Conservation (phyloP, 2,113 vertebrate species). For the Oncorhynchus kisutch region DNA sequence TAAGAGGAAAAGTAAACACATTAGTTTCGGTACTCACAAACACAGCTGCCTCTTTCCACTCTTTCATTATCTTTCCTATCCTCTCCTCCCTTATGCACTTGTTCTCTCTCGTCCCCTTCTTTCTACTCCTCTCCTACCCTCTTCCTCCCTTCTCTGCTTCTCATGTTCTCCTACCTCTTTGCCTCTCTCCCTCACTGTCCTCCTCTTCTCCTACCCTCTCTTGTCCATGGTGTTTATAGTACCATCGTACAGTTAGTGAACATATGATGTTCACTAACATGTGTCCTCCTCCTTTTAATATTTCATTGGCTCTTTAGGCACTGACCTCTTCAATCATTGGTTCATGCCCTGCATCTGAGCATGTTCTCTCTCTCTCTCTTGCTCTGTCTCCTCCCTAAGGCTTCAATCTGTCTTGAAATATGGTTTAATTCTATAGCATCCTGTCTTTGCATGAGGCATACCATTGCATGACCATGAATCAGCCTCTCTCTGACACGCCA, state of each 20-base stretch:
- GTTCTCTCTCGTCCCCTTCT: neutral
- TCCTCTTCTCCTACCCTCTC: neutral
- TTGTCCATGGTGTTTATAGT: neutral
- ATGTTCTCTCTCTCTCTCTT: neutral
- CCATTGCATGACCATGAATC: neutral
- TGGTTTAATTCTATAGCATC: conserved; percentile 20
- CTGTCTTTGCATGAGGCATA: conserved; percentile 11
- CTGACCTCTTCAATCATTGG: conserved; percentile 19
- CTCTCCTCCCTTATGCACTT: neutral
- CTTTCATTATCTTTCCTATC: neutral
- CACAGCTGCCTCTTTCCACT: neutral
- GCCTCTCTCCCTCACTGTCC: neutral
- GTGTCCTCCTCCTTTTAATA: neutral
- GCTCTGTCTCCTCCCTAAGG: conserved; percentile 6
- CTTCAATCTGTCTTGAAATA: conserved; percentile 10
- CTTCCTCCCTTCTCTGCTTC: neutral
- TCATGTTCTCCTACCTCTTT: neutral
- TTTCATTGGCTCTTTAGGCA: conserved; percentile 5
- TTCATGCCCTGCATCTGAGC: neutral
- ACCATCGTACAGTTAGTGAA: neutral
- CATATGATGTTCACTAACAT: neutral
- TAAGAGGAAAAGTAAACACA: conserved; percentile 1
- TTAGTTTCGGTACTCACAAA: neutral
- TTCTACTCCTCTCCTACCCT: neutral
- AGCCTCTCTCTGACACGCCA: conserved; percentile 13